Conservation (phyloP, 2,797 vertebrate species). For the Sebastes vulpes region DNA sequence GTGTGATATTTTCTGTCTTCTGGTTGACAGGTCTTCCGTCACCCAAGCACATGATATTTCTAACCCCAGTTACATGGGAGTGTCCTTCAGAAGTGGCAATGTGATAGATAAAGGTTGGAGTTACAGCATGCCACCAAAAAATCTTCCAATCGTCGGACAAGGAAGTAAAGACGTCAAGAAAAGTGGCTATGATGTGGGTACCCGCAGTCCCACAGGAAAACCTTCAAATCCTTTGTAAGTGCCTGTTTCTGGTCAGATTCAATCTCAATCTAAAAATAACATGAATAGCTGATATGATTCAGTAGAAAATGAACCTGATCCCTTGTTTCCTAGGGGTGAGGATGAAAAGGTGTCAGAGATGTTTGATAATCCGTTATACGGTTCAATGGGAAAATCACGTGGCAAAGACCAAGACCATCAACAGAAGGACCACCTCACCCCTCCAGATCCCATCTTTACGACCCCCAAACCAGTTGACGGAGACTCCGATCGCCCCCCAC, state of each 20-base stretch:
- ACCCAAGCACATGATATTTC: slow-evolving; percentile 85
- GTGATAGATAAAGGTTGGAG: slow-evolving; percentile 87
- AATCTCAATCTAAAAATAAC: no score
- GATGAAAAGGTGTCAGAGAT: slow-evolving; percentile 87
- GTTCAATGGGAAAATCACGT: slow-evolving; percentile 83
- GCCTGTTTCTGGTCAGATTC: background rate
- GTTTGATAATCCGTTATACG: slow-evolving; percentile 98
- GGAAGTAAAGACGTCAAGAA: slow-evolving; percentile 86
- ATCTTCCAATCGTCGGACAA: slow-evolving; percentile 58
- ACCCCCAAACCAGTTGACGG: slow-evolving; percentile 81
- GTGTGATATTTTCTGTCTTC: slow-evolving; percentile 6
- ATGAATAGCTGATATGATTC: background rate
- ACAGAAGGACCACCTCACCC: slow-evolving; percentile 81
- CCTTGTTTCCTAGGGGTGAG: slow-evolving; percentile 67
- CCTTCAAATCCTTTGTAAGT: slow-evolving; percentile 86
- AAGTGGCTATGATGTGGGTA: slow-evolving; percentile 62
- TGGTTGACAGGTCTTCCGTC: slow-evolving; percentile 69
- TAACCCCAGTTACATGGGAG: slow-evolving; percentile 91
- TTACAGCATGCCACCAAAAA: slow-evolving; percentile 87
- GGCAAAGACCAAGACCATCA: slow-evolving; percentile 86
- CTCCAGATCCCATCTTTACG: slow-evolving; percentile 71
- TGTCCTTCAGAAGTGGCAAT: slow-evolving; percentile 77
- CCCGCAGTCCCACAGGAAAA: slow-evolving; percentile 78
- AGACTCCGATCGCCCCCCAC: slow-evolving; percentile 81
- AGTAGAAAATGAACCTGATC: background rate